These are phyloP conservation scores for Gobionotothen gibberifrons DNA, from an alignment of 2,797 vertebrate genomes.

Conservation along the genomic window DNA sequence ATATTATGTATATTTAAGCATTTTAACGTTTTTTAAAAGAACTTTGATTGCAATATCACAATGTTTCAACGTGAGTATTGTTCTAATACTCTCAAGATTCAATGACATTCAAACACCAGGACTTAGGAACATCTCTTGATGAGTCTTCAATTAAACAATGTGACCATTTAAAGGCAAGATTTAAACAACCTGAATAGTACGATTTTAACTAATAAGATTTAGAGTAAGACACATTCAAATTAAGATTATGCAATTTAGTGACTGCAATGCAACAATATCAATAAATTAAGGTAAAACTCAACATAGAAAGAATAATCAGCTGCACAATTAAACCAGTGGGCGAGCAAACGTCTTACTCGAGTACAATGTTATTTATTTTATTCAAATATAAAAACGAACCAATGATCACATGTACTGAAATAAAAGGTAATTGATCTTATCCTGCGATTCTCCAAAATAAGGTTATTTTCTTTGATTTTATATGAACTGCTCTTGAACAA, in stretches of 20 bases:
- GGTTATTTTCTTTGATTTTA: neutral
- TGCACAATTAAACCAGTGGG: slow-evolving; percentile 32
- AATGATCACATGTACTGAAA: slow-evolving; percentile 3
- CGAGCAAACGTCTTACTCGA: slow-evolving; percentile 25
- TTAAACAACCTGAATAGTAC: neutral
- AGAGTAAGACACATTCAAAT: neutral
- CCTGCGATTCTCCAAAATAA: neutral
- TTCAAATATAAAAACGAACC: neutral
- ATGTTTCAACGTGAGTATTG: too few species aligned
- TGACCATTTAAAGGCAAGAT: neutral
- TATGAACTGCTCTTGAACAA: neutral
- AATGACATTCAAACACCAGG: neutral
- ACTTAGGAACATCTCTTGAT: neutral
- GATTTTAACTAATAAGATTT: neutral
- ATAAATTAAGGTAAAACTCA: slow-evolving; percentile 3
- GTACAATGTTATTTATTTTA: neutral
- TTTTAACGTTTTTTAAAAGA: neutral
- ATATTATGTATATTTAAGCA: neutral
- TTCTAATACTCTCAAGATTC: neutral
- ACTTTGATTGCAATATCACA: neutral
- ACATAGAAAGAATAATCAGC: slow-evolving; percentile 22
- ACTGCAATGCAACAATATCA: neutral
- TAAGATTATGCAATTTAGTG: neutral
- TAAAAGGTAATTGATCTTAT: slow-evolving; percentile 17
- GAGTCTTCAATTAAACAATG: neutral